These are phyloP conservation scores for Microplitis demolitor DNA, from an alignment of 1,140 invertebrate species.

Conservation along the genomic window DNA sequence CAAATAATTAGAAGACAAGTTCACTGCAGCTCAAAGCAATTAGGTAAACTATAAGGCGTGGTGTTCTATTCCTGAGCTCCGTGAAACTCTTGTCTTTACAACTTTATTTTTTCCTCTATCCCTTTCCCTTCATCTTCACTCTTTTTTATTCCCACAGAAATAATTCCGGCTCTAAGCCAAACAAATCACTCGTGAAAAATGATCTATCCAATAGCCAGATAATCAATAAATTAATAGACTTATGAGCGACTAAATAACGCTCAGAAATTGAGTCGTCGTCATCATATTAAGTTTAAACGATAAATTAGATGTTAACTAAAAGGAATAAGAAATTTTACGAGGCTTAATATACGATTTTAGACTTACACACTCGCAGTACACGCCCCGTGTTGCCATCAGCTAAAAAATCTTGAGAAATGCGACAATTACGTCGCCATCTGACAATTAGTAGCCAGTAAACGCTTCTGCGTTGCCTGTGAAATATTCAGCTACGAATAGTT, in stretches of 20 bases:
- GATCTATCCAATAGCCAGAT: too few species aligned
- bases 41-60: conserved; percentile 57
- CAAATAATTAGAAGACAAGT: conserved; percentile 58
- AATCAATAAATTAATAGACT: too few species aligned
- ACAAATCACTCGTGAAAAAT: too few species aligned
- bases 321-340: too few species aligned
- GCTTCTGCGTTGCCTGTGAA: conserved; percentile 29
- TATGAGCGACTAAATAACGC: too few species aligned
- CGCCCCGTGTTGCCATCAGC: conserved; percentile 17
- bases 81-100: background rate
- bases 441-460: conserved; percentile 57
- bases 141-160: background rate
- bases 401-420: conserved; percentile 45
- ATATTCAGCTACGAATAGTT: conserved; percentile 42
- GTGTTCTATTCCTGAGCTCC: conserved; percentile 49
- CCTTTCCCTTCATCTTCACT: conserved; percentile 16
- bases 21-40: conserved; percentile 49
- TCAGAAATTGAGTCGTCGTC: too few species aligned
- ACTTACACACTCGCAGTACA: background rate
- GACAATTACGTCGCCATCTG: conserved; percentile 56
- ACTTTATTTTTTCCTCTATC: background rate
- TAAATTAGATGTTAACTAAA: background rate
- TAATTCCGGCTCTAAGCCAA: too few species aligned
- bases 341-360: conserved; percentile 43
- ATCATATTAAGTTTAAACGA: background rate